phyloP scores from a whole-genome alignment of 2,888 invertebrate genomes.

The Ramazzottius varieornatus region DNA sequence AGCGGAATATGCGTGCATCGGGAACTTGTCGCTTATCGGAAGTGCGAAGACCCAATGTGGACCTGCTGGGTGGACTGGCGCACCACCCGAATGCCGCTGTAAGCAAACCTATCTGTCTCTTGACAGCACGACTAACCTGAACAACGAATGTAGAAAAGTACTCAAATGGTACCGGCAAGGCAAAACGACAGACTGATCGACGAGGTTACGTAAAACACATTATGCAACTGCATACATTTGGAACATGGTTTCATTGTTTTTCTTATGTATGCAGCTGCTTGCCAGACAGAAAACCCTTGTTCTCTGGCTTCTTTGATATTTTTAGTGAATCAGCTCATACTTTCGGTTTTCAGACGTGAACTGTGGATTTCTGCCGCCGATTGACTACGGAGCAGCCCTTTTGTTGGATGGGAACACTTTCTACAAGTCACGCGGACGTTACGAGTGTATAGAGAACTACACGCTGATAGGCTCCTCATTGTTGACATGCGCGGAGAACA shows the following conservation, averaged over 20 bases:
- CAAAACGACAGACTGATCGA: no score
- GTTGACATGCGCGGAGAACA: constrained; percentile 1
- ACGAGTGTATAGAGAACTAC: neutral
- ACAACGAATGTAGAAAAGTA: no score
- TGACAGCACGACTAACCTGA: no score
- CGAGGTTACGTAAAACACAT: no score
- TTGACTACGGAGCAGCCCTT: neutral
- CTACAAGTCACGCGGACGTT: neutral
- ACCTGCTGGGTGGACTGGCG: neutral
- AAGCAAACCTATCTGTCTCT: no score
- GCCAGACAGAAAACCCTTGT: no score
- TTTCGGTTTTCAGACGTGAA: neutral
- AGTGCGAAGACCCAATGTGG: neutral
- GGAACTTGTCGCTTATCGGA: neutral
- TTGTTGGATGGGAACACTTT: neutral
- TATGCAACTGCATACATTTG: no score
- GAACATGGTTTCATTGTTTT: no score
- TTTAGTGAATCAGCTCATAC: no score
- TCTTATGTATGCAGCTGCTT: no score
- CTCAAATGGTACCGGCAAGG: no score
- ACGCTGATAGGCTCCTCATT: neutral
- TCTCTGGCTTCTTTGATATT: no score
- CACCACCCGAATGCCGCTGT: neutral
- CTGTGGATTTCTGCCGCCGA: constrained; percentile 1
- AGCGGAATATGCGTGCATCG: neutral